Base-by-base conservation (phyloP, 2,888 invertebrate species). In the Dynastes maya region DNA sequence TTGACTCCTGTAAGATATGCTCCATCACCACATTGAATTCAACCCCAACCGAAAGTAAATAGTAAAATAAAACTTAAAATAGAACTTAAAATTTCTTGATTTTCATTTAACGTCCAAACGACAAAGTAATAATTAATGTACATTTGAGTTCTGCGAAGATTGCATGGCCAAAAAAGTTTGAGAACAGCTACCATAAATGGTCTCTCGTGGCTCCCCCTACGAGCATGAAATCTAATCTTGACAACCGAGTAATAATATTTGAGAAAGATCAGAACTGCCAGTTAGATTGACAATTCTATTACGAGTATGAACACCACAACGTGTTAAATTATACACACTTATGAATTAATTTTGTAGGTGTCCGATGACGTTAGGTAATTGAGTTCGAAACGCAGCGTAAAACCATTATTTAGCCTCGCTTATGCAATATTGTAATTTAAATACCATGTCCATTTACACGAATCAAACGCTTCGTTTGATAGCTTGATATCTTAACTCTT, bases 331-430 rank as follows among this genome's bases (percentile, higher is more conserved):
- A 9, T 58, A 8, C 55, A 58, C 22, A 22, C 55, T 58, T 58
- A 58, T 58, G 55, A 22, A 58, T 58, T 58, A 58, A 58, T 58
- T 58, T 58, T 58, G 55, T 58, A 58, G 55, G 55, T 58, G 55
- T 58, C 55, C 55, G 22, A 58, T 58, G 55, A 27, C 55, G 55
- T 8, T 22, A 9, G 22, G 22, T 58, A 58, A 58, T 58, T 27
- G 55, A 16, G 55, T 58, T 58, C 9, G 55, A 22, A 58, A 58
- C 55, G 22, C 55, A 16, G 8, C 8, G 55, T 58, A 22, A 27
- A 22, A 58, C 22, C 22, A 58, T 58, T 58, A 58, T 58, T 22
- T 58, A 22, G 2, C 22, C 22, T 4, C 55, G 22, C 55, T 58
- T 58, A 58, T 58, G 55, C 55, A 58, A 58, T 8, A 22, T 58